phyloP scores from a whole-genome alignment of 2,113 vertebrate genomes.

The Antennarius striatus region DNA sequence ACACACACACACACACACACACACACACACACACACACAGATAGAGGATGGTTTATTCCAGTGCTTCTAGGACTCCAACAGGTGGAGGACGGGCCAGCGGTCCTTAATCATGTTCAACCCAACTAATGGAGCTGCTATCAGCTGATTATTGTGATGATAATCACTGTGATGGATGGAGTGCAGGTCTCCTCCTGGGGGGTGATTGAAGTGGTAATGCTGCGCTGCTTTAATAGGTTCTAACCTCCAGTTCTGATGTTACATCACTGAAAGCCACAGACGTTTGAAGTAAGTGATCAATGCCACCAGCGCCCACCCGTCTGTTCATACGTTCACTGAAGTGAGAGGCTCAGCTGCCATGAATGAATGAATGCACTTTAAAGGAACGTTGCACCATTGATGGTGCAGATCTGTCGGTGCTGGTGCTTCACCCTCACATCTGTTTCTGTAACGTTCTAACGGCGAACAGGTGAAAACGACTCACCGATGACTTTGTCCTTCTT shows the following conservation, averaged over 20 bases:
- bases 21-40: not conserved
- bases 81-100: not conserved
- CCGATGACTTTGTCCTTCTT: constrained; percentile 99
- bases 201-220: constrained; percentile 21
- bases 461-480: constrained; percentile 56
- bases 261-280: too few species aligned
- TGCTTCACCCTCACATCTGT: too few species aligned
- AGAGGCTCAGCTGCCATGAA: too few species aligned
- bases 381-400: too few species aligned
- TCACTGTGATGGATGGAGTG: constrained; percentile 38
- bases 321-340: too few species aligned
- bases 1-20: constrained; percentile 81
- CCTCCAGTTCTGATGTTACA: too few species aligned
- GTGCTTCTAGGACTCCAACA: not conserved
- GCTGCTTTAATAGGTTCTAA: constrained; percentile 5
- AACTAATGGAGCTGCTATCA: constrained; percentile 31
- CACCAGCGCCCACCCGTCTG: too few species aligned
- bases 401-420: too few species aligned
- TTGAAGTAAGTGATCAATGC: too few species aligned
- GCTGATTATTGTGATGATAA: constrained; percentile 52
- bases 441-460: not conserved
- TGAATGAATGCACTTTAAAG: too few species aligned
- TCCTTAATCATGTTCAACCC: constrained; percentile 21
- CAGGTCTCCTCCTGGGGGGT: constrained; percentile 15
- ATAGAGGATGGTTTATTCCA: not conserved